These are phyloP conservation scores for Papilio helenus DNA, from an alignment of 1,140 invertebrate genomes.

Conservation along the genomic window DNA sequence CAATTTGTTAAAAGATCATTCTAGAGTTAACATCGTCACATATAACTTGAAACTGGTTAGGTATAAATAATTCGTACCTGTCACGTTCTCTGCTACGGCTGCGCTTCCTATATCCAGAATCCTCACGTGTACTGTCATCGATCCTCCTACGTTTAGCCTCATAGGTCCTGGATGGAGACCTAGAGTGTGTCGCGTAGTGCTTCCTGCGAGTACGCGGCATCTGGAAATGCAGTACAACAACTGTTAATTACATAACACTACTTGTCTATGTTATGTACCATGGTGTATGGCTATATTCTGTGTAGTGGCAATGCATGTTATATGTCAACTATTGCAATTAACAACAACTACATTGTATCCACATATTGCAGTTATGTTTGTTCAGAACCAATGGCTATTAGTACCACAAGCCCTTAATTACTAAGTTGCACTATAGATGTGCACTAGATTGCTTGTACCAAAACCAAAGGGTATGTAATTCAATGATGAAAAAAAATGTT, in stretches of 20 bases:
- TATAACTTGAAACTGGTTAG: neutral
- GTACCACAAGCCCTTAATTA: conserved; percentile 19
- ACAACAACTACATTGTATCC: conserved; percentile 31
- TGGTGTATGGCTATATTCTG: conserved; percentile 47
- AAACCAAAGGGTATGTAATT: neutral
- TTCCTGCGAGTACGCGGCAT: conserved; percentile 91
- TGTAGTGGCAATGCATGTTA: conserved; percentile 45
- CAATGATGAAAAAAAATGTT: neutral
- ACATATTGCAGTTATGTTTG: neutral
- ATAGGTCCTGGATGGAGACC: conserved; percentile 77
- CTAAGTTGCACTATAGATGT: conserved; percentile 31
- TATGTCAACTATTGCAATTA: conserved; percentile 32
- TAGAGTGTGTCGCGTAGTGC: conserved; percentile 88
- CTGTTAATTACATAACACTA: conserved; percentile 10
- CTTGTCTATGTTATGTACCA: conserved; percentile 40
- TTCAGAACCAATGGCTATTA: conserved; percentile 9
- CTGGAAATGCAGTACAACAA: conserved; percentile 80
- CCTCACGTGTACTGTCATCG: conserved; percentile 81
- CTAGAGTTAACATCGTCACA: too few species aligned
- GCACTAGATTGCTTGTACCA: neutral
- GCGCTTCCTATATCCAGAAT: conserved; percentile 73
- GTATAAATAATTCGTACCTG: conserved; percentile 60
- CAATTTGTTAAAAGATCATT: too few species aligned
- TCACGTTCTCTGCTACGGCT: conserved; percentile 77
- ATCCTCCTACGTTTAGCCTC: conserved; percentile 83